A percentile compares a stretch with the other conserved stretches of the same genome.
Conservation (phyloP, 2,113 vertebrate genomes). For the Solenodon paradoxus region DNA sequence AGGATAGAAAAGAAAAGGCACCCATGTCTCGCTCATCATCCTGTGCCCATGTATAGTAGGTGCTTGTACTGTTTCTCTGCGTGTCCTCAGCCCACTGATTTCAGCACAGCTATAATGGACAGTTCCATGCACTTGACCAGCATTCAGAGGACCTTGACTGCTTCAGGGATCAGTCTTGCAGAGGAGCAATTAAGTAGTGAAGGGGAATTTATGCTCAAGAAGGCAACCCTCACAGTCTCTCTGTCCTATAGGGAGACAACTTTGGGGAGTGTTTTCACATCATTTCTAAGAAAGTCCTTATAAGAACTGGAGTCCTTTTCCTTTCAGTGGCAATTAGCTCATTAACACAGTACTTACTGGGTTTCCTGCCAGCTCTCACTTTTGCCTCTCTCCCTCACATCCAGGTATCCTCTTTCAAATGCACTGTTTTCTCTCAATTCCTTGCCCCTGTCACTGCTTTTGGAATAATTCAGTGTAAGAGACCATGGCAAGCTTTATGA, state of each 20-base stretch:
- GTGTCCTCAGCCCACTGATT: not conserved
- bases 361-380: not conserved
- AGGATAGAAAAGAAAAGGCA: not conserved
- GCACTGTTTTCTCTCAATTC: not conserved
- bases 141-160: not conserved
- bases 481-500: not conserved
- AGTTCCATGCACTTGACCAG: not conserved
- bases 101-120: not conserved
- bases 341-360: not conserved
- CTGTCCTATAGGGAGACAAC: not conserved
- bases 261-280: not conserved
- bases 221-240: not conserved
- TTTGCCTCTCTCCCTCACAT: not conserved
- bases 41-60: too few relatives aligned
- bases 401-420: not conserved
- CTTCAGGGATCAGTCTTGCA: not conserved
- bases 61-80: not conserved
- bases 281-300: not conserved
- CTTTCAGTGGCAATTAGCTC: not conserved
- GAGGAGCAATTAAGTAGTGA: not conserved
- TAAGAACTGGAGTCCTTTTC: not conserved
- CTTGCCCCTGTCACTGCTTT: not conserved
- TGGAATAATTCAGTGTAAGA: not conserved
- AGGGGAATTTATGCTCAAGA: not conserved
- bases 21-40: not conserved